Base-by-base conservation (phyloP, 2,888 invertebrate genomes). In the Latrodectus elegans region DNA sequence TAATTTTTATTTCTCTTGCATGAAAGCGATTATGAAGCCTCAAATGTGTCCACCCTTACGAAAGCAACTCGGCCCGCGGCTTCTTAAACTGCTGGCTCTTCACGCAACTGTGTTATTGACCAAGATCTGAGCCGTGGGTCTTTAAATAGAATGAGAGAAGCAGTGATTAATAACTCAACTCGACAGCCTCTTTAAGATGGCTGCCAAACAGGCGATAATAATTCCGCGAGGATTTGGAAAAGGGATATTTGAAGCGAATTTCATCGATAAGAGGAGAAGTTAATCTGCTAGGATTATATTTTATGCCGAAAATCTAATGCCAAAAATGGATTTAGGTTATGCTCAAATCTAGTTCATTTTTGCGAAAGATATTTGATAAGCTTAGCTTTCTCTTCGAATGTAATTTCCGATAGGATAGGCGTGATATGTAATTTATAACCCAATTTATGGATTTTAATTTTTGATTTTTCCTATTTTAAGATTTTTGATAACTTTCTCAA, bases 91-190 rank as follows among this genome's bases (percentile, higher is more conserved):
- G 55, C 73, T 22, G 73, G n/a, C 15, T 53, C 15, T n/a, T 55
- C 73, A 49, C 22, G 71, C 51, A 71, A 51, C 53, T 0, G 6
- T 22, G 17, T 55, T 51, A 74, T 53, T 55, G 53, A 53, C 73
- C 53, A 53, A 12, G 26, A 74, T 74, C 49, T 53, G 17, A 22
- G 73, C 22, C 71, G 73, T 10, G 22, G 26, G 11, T 17, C 73
- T 55, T 74, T 74, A 73, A 71, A 71, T 73, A 74, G 73, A 17
- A n/a, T 53, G 53, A 74, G 22, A 22, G 73, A 53, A 53, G 55
- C 73, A 74, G 73, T 55, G 55, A 74, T 74, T 74, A 74, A 74
- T 74, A 74, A 22, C 73, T 53, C 26, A 55, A 74, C 55, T 71
- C 53, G 55, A 22, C 73, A 53, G 55, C 55, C 73, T 17, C 73